Percentiles rank a stretch among this genome's conserved stretches.
Evolutionary conservation across 1,140 invertebrate species (phyloP).

Genomic region (Procambarus virginalis): DNA sequence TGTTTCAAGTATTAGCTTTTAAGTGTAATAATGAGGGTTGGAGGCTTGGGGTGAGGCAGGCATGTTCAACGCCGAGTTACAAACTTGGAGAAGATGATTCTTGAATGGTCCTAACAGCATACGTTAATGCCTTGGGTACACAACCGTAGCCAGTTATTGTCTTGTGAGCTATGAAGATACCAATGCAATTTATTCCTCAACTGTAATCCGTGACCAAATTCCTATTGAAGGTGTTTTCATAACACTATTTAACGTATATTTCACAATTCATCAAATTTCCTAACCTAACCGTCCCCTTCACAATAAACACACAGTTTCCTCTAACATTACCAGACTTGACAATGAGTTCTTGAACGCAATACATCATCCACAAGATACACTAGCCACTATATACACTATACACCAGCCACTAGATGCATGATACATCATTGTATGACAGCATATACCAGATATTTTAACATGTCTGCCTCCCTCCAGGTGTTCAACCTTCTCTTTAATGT

Average conservation of each 20-base stretch:
- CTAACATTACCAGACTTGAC: neutral
- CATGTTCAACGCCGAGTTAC: neutral
- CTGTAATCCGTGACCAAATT: neutral
- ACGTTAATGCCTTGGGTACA: neutral
- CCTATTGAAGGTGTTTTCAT: neutral
- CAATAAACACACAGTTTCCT: neutral
- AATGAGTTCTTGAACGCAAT: neutral
- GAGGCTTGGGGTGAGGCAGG: neutral
- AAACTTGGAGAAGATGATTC: neutral
- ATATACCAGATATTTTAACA: neutral
- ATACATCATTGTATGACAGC: neutral
- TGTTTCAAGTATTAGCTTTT: neutral
- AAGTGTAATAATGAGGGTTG: neutral
- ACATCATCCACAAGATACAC: neutral
- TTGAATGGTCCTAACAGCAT: neutral
- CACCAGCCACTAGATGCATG: neutral
- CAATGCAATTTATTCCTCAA: no score
- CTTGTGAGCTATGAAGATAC: neutral
- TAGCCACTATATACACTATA: neutral
- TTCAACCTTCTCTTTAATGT: neutral
- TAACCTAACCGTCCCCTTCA: neutral
- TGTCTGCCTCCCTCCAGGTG: conserved; percentile 19
- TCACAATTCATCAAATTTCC: neutral
- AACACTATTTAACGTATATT: neutral
- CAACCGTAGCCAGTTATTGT: neutral